These are phyloP conservation scores for Zosterops pallidus DNA, from an alignment of 2,113 vertebrate species.

Conservation along the genomic window DNA sequence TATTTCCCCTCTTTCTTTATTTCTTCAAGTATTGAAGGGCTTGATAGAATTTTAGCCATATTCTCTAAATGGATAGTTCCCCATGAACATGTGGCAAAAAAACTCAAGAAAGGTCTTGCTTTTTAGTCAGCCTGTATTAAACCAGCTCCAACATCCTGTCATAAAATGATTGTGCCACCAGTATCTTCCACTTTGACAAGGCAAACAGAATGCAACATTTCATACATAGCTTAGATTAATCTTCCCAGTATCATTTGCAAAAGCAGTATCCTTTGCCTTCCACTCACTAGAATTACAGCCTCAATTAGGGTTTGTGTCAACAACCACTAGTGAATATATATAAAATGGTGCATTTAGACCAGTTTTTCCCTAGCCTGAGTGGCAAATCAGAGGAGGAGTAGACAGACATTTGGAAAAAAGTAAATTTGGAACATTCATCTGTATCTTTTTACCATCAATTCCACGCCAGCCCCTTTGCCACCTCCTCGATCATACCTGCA, in stretches of 20 bases:
- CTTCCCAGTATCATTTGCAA: background rate
- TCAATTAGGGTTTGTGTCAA: background rate
- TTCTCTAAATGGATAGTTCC: background rate
- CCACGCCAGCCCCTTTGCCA: background rate
- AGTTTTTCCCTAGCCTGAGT: background rate
- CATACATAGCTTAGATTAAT: background rate
- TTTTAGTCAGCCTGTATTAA: background rate
- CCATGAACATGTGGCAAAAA: background rate
- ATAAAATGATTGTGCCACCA: background rate
- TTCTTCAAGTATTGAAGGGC: background rate
- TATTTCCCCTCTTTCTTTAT: background rate
- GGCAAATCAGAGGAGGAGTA: background rate
- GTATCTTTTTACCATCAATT: background rate
- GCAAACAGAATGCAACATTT: background rate
- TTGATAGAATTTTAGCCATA: background rate
- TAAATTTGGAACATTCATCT: background rate
- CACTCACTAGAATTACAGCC: background rate
- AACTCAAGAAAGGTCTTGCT: background rate
- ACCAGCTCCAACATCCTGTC: background rate
- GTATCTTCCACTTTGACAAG: background rate
- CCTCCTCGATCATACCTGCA: rapidly evolving
- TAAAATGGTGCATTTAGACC: background rate
- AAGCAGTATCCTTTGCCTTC: background rate
- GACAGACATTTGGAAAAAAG: background rate
- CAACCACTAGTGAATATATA: background rate